Evolutionary conservation across 2,888 invertebrate species (phyloP), one percentile per base, ranked within the genome.

Genomic region (Andrena bucephala): DNA sequence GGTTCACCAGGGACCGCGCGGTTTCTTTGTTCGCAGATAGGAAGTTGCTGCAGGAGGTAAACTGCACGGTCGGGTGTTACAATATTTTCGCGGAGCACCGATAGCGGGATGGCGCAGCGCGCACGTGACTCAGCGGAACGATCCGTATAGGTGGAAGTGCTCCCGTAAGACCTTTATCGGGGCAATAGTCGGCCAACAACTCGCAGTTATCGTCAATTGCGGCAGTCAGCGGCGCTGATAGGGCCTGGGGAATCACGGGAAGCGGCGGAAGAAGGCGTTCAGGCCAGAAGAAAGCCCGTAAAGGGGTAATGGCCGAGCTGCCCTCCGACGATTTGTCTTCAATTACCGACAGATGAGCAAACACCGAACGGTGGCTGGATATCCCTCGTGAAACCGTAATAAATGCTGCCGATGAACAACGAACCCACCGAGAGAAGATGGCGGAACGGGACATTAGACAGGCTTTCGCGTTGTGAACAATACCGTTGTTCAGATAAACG

Each of bases 191-290:
- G 54, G 66, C 67, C 80, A 71, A 80, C 86, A 80, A 85, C 83
- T 69, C 83, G 83, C 77, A 83, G 86, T 85, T 85, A 85, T 75
- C 83, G 80, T 85, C 84, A 77, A 83, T 83, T 86, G 83, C 60
- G 65, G 59, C 67, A 59, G 83, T 78, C 83, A 78, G 59, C 74
- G 71, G 24, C 62, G 75, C 66, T 67, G 76, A 82, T 85, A 76
- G 63, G 66, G 52, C 13, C 16, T 31, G 33, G 42, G 20, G 67
- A 76, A 82, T 78, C 85, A 65, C 60, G 63, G 67, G 70, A 73
- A 63, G 27, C 68, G 72, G 13, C 48, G 68, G 68, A 63, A 62
- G 70, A 48, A 48, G n/a, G 62, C 77, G 78, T 62, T 60, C 50
- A 31, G n/a, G 57, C 48, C 13, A 33, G 78, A 31, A 73, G 72